These are phyloP conservation scores for Gopherus flavomarginatus DNA, from an alignment of 2,113 vertebrate species.

Conservation along the genomic window DNA sequence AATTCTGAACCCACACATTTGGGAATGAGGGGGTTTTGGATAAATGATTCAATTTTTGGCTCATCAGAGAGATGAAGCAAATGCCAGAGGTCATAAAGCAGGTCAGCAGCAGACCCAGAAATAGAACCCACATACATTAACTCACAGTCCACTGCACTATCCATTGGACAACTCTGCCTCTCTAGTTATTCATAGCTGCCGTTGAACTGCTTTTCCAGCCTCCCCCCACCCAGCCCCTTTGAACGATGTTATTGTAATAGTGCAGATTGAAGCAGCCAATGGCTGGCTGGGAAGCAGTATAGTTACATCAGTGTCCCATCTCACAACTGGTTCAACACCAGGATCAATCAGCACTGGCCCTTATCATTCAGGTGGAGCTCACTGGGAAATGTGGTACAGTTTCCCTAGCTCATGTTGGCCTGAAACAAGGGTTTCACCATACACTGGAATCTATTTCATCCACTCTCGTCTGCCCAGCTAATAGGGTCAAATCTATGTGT, in stretches of 20 bases:
- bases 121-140: background rate
- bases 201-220: background rate
- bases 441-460: conserved; percentile 38
- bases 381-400: background rate
- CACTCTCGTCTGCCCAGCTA: conserved; percentile 47
- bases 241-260: rapidly evolving
- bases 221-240: background rate
- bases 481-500: conserved; percentile 52
- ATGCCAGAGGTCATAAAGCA: background rate
- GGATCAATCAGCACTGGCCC: background rate
- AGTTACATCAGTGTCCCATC: rapidly evolving
- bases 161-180: rapidly evolving
- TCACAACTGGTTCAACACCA: background rate
- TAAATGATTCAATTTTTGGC: background rate
- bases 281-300: background rate
- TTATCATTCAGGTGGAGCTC: background rate
- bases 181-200: background rate
- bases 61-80: background rate
- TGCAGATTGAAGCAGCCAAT: background rate
- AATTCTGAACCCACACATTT: rapidly evolving
- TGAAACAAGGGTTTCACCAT: background rate
- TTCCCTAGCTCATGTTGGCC: background rate
- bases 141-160: rapidly evolving
- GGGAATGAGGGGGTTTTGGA: background rate
- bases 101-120: background rate